Conservation (phyloP, 2,888 invertebrate genomes). For the Melanotus villosus region DNA sequence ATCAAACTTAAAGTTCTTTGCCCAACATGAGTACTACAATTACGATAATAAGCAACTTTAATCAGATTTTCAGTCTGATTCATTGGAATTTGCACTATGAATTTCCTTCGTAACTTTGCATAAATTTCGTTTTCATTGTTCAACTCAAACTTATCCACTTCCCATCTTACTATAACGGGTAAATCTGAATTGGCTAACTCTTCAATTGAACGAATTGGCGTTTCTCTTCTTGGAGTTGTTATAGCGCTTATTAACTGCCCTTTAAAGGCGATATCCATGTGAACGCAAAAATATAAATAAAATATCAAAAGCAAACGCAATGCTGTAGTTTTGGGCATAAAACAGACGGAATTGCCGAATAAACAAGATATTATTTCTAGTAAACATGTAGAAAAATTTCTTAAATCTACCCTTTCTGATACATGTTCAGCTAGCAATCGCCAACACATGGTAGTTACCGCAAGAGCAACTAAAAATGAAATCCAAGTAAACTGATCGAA, state of each 20-base stretch:
- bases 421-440: too few species aligned
- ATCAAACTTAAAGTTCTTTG: neutral
- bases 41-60: neutral
- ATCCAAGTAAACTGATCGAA: neutral
- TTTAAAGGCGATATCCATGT: neutral
- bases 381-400: neutral
- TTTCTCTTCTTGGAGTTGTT: neutral
- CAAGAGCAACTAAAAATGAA: too few species aligned
- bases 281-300: neutral
- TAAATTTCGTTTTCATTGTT: neutral
- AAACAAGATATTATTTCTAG: neutral
- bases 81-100: neutral
- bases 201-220: neutral
- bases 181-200: neutral
- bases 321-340: neutral
- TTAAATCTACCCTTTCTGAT: neutral
- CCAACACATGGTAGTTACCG: too few species aligned
- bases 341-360: neutral
- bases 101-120: neutral
- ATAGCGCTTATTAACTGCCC: neutral
- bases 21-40: neutral
- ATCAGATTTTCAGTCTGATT: neutral
- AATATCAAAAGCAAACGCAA: neutral
- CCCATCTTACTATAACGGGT: neutral
- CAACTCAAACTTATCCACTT: neutral